Evolutionary conservation across 1,140 invertebrate species (phyloP).

Genomic region (Drosophila punjabiensis): DNA sequence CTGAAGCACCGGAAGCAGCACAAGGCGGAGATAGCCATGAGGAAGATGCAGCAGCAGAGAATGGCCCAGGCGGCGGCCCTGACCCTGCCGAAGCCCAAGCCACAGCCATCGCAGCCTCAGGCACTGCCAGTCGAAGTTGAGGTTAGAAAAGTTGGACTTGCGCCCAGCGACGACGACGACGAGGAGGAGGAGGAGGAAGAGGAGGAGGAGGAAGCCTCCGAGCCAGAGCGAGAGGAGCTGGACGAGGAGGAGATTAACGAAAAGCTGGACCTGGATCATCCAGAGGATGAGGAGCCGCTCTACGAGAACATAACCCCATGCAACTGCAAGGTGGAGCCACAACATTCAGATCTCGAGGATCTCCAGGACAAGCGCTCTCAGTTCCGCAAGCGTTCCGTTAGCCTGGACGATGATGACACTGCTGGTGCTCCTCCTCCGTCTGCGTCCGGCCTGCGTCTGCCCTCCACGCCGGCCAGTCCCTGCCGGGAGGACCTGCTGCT

Average conservation of each 20-base stretch:
- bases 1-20: slow-evolving; percentile 84
- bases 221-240: slow-evolving; percentile 22
- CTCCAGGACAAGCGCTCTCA: slow-evolving; percentile 60
- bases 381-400: slow-evolving; percentile 89
- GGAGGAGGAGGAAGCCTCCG: slow-evolving; percentile 41
- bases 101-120: slow-evolving; percentile 7
- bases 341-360: neutral
- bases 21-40: slow-evolving; percentile 73
- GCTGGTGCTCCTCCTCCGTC: slow-evolving; percentile 6
- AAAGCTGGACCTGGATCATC: slow-evolving; percentile 45
- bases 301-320: slow-evolving; percentile 77
- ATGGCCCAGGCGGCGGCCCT: slow-evolving; percentile 66
- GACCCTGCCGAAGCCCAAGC: slow-evolving; percentile 62
- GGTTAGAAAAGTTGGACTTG: slow-evolving; percentile 65
- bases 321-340: slow-evolving; percentile 46
- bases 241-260: slow-evolving; percentile 45
- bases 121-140: slow-evolving; percentile 62
- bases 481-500: slow-evolving; percentile 78
- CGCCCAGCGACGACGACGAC: slow-evolving; percentile 59
- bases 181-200: slow-evolving; percentile 63
- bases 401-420: slow-evolving; percentile 85
- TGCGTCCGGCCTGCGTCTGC: slow-evolving; percentile 49
- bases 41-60: slow-evolving; percentile 71
- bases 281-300: slow-evolving; percentile 70
- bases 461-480: slow-evolving; percentile 87